Conservation (phyloP, 2,888 invertebrate genomes). For the Drosophila greeni region DNA sequence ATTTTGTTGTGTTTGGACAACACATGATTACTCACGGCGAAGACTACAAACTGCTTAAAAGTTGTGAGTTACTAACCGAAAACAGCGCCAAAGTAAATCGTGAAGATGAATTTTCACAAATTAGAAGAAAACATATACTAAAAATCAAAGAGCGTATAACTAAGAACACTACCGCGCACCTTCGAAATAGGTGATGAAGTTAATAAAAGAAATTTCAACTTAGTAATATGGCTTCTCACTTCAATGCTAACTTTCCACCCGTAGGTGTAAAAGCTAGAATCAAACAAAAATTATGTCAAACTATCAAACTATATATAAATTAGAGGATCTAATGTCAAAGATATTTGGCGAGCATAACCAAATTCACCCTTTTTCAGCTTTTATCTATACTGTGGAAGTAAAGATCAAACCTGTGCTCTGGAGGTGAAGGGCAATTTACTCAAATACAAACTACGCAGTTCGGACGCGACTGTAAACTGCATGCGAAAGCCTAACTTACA, state of each 20-base stretch:
- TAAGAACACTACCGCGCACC: neutral
- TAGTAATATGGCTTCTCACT: neutral
- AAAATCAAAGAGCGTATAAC: neutral
- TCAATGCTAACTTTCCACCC: neutral
- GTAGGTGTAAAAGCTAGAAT: neutral
- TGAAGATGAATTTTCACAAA: neutral
- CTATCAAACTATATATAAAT: no score
- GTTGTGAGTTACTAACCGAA: neutral
- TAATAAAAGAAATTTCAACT: neutral
- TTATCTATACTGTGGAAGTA: neutral
- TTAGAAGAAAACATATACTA: neutral
- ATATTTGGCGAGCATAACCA: neutral
- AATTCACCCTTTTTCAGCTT: neutral
- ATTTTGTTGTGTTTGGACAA: slow-evolving; percentile 16
- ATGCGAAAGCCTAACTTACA: no score
- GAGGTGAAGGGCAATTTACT: no score
- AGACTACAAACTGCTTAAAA: slow-evolving; percentile 5
- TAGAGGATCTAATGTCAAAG: no score
- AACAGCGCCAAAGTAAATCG: neutral
- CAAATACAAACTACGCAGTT: no score
- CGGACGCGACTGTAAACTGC: no score
- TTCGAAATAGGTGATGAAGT: neutral
- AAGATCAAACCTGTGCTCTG: neutral
- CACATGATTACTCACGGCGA: slow-evolving; percentile 17
- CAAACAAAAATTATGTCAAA: no score